phyloP scores from a whole-genome alignment of 2,888 invertebrate genomes.

The Drymonia ruficornis region DNA sequence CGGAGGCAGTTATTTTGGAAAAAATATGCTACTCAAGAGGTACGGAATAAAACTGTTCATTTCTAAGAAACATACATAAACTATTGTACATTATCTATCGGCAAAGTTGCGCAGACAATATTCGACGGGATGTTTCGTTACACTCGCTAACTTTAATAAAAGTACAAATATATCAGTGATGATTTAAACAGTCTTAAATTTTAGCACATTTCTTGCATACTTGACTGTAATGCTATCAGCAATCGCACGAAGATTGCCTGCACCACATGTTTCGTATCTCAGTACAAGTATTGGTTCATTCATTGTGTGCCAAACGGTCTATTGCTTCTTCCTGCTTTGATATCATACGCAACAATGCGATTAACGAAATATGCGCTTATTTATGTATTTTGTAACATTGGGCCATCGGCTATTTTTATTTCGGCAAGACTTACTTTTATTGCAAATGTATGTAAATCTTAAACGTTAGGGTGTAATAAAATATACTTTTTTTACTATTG shows the following conservation, averaged over 20 bases:
- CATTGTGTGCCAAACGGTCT: constrained; percentile 20
- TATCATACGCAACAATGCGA: constrained; percentile 13
- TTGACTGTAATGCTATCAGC: neutral
- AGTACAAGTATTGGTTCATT: constrained; percentile 11
- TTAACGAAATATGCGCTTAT: neutral
- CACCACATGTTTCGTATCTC: constrained; percentile 7
- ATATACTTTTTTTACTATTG: neutral
- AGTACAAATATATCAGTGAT: neutral
- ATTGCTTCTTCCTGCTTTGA: constrained; percentile 28
- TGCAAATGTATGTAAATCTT: constrained; percentile 12
- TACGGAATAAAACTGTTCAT: no score
- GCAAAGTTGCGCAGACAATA: neutral
- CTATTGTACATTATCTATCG: neutral
- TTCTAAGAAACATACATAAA: no score
- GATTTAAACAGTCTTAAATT: neutral
- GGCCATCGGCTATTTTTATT: constrained; percentile 4
- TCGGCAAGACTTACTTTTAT: constrained; percentile 17
- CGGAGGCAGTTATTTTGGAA: neutral
- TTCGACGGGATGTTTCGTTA: neutral
- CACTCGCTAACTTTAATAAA: neutral
- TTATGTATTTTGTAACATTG: neutral
- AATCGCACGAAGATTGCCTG: neutral
- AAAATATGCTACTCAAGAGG: no score
- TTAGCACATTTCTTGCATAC: neutral
- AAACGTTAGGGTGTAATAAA: constrained; percentile 2